Conservation (phyloP, 2,113 vertebrate species). For the Nettapus auritus region DNA sequence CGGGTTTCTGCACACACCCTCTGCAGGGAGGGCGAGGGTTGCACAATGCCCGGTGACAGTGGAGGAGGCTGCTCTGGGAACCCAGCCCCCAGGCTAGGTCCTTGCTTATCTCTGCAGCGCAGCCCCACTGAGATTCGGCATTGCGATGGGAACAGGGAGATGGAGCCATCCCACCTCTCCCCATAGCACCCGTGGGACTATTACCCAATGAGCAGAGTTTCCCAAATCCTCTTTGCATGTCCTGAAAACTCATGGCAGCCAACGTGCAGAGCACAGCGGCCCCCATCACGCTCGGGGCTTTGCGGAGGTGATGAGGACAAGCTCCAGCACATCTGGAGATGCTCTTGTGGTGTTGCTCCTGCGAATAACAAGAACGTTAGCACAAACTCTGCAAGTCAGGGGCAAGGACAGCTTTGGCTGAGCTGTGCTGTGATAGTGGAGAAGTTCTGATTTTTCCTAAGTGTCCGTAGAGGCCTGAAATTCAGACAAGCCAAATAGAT, state of each 20-base stretch:
- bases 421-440: not conserved
- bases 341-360: not conserved
- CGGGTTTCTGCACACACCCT: not conserved
- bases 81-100: not conserved
- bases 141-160: not conserved
- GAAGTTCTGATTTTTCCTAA: not conserved
- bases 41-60: not conserved
- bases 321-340: not conserved
- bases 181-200: not conserved
- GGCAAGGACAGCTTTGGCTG: not conserved
- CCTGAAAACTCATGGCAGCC: not conserved
- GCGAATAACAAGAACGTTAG: fast-evolving
- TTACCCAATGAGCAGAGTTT: not conserved
- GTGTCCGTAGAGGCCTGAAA: not conserved
- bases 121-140: not conserved
- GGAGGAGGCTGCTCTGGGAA: conserved; percentile 31
- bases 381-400: not conserved
- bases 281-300: fast-evolving
- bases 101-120: not conserved
- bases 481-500: not conserved
- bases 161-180: not conserved
- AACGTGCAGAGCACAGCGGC: not conserved
- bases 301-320: fast-evolving
- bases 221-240: not conserved
- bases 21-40: not conserved